Conservation (phyloP, 2,888 invertebrate genomes). For the Abrostola triplasia region DNA sequence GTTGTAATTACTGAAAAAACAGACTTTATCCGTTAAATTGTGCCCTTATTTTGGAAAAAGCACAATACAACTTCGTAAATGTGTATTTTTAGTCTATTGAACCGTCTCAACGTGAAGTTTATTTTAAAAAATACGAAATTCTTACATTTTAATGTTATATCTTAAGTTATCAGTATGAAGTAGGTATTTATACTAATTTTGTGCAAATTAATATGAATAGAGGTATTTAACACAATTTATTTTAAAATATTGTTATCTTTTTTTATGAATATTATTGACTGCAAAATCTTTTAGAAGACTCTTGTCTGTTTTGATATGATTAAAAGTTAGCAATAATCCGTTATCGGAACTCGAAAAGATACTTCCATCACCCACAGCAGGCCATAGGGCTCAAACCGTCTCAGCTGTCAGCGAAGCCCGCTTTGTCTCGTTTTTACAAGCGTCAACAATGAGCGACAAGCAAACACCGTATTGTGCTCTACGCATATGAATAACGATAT, state of each 20-base stretch:
- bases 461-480: constrained; percentile 82
- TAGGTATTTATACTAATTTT: neutral
- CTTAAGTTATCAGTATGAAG: too few species aligned
- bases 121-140: too few species aligned
- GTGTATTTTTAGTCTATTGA: too few species aligned
- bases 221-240: too few species aligned
- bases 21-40: too few species aligned
- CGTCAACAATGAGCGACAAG: constrained; percentile 82
- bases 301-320: neutral
- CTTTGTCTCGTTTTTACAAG: constrained; percentile 77
- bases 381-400: constrained; percentile 47
- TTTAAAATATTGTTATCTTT: too few species aligned
- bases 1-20: too few species aligned
- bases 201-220: too few species aligned
- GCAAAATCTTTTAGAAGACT: neutral
- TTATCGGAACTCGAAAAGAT: constrained; percentile 1
- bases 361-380: constrained; percentile 26
- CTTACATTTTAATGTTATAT: too few species aligned
- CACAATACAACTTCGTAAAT: too few species aligned
- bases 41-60: too few species aligned
- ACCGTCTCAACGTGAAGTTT: too few species aligned
- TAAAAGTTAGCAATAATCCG: constrained; percentile 1
- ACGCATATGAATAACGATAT: constrained; percentile 82
- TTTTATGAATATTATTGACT: neutral
- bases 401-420: constrained; percentile 79